Conservation (phyloP, 1,140 invertebrate species). For the Drosophila parabipectinata region DNA sequence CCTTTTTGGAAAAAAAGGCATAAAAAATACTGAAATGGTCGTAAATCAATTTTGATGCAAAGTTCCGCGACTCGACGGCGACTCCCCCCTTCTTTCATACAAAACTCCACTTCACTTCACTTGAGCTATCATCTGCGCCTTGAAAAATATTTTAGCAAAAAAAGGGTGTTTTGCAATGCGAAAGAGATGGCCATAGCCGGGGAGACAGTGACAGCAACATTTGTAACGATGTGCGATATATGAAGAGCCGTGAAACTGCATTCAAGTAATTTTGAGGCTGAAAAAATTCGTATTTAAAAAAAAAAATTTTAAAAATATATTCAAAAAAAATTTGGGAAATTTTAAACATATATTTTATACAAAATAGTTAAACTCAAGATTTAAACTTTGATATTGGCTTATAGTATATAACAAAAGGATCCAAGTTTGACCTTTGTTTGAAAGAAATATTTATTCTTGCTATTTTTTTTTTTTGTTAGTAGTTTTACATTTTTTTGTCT, state of each 20-base stretch:
- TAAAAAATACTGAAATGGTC: slow-evolving; percentile 52
- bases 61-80: slow-evolving; percentile 40
- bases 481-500: slow-evolving; percentile 5
- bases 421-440: not conserved
- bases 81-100: slow-evolving; percentile 6
- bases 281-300: not conserved
- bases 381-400: no score
- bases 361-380: no score
- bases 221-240: slow-evolving; percentile 34
- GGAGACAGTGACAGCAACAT: slow-evolving; percentile 15
- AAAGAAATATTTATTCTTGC: not conserved
- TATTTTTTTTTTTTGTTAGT: not conserved
- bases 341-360: no score
- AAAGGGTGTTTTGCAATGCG: slow-evolving; percentile 39
- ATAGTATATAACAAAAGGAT: no score
- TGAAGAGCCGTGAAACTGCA: slow-evolving; percentile 16
- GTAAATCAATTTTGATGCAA: slow-evolving; percentile 74
- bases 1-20: slow-evolving; percentile 11
- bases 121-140: slow-evolving; percentile 16
- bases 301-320: not conserved
- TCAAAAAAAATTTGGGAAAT: no score
- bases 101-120: not conserved
- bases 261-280: not conserved
- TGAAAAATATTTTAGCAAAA: slow-evolving; percentile 35
- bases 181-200: slow-evolving; percentile 3